Base-by-base conservation (phyloP, 2,797 vertebrate species). In the Fringilla coelebs region DNA sequence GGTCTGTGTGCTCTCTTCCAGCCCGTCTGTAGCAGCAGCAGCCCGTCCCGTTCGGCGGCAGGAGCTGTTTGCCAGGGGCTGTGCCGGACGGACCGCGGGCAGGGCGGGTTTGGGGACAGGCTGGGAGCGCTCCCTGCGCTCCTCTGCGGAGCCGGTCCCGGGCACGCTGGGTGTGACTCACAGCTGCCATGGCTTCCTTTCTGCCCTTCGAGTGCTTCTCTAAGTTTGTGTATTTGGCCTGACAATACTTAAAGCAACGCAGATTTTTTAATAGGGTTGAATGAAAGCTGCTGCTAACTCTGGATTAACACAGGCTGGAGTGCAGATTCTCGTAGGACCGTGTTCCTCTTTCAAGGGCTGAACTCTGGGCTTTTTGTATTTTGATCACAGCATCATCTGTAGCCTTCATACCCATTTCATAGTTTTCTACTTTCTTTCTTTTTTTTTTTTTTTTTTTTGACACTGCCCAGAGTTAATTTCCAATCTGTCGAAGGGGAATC, bases 101-200 rank as follows among this genome's bases (percentile, higher is more conserved):
- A 9, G 31, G 20, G 54, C 25, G 6, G 14, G 29, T 18, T 13
- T 5, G 66, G 31, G 6, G 67, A 11, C 45, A 13, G 46, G 16
- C 49, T 52, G 67, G 67, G 36, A 40, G 20, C 9, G 2, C 29
- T 52, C 29, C 4, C 29, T 32, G 36, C 5, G 0, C 13, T 66
- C 10, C 38, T 68, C 26, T 43, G 26, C 10, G 25, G 48, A 0
- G 0, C 0, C 3, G 1, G 4, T 55, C 60, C 26, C 14, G 4
- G 29, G 46, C 48, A 24, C 0, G 2, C 57, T 1, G 6, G 63
- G 36, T 75, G 31, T 3, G 10, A 40, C 48, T 72, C 66, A 46
- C 34, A 6, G 43, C 46, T 0, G 5, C 58, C 1, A 0, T 1
- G 2, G 36, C 25, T 55, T 7, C 7, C 7, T 18, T 52, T 20